These are phyloP conservation scores for Kryptopterus vitreolus DNA, from an alignment of 2,797 vertebrate genomes.

Conservation along the genomic window DNA sequence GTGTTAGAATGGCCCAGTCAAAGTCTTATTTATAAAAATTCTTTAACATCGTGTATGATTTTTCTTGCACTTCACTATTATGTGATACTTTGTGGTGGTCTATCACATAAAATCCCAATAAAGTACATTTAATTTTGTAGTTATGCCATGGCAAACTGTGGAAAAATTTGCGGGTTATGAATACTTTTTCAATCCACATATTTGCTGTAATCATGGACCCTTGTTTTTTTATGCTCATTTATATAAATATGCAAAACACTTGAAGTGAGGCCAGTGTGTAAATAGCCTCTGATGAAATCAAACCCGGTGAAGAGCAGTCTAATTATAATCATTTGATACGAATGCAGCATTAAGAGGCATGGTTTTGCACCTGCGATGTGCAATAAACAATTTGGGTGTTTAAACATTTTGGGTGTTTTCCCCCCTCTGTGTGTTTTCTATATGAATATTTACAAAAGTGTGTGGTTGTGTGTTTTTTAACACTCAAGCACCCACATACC, in stretches of 20 bases:
- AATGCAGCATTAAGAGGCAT: not conserved
- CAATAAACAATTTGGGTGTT: too few relatives aligned
- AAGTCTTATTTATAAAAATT: too few relatives aligned
- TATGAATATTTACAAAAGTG: not conserved
- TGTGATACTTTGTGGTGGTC: too few relatives aligned
- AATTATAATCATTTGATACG: not conserved
- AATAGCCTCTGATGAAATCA: not conserved
- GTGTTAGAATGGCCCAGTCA: too few relatives aligned
- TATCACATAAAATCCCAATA: too few relatives aligned
- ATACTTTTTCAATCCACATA: not conserved
- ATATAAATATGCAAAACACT: not conserved
- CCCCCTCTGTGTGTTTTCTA: not conserved
- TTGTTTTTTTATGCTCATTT: not conserved
- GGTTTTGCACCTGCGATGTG: not conserved
- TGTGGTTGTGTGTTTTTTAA: not conserved
- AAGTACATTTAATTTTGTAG: too few relatives aligned
- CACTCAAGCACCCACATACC: slow-evolving; percentile 10
- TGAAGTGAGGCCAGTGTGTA: not conserved
- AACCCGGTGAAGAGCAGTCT: not conserved
- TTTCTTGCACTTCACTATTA: too few relatives aligned
- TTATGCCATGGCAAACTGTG: too few relatives aligned
- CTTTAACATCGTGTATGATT: too few relatives aligned
- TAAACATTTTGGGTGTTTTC: too few relatives aligned
- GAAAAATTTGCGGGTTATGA: too few relatives aligned
- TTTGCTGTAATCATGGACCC: not conserved